Base-by-base conservation (phyloP, 2,113 vertebrate species). In the Epinephelus cyanopodus region DNA sequence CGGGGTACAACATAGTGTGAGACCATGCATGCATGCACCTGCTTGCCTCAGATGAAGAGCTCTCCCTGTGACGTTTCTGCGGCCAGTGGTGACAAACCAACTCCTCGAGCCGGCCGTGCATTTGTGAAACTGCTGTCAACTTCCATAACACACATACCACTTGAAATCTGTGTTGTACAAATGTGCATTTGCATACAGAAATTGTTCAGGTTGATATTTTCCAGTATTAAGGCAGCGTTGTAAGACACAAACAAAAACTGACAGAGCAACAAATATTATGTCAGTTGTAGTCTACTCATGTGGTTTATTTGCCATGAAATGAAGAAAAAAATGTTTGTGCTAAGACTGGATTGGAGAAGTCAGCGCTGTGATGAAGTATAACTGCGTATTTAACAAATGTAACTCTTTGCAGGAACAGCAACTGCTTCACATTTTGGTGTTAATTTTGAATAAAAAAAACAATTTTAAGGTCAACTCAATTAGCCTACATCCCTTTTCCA, bases 211-310 rank as follows among this genome's bases (percentile, higher is more conserved):
- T 86, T 79, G 79, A 69, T 88, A 87, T 91, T 89, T 90, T 79
- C 79, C 85, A 53, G 54, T 84, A 81, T 89, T 85, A 85, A 57
- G 66, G 23, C 33, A 50, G 65, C 0, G 10, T 69, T 82, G 70
- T 74, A 75, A 82, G 80, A 87, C 65, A 60, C 72, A 90, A 93
- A 91, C 83, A 82, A 3, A 88, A 87, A 69, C 77, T 87, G 90
- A 89, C 92, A 90, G 83, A 68, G 81, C 72, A 81, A 90, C 89
- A 92, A 91, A 92, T 92, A 89, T 92, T 81, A 39, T 90, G 92
- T 87, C 91, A 86, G 64, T 74, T 90, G 62, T 62, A 52, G 74
- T 92, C 76, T 33, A 76, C 72, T 84, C 58, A 7, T 77, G 77
- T 19, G 82, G 65, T 77, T 84, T 85, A 87, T 92, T 90, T 90